phyloP scores from a whole-genome alignment of 1,140 invertebrate genomes.

The Thalassaphorura encarpata region DNA sequence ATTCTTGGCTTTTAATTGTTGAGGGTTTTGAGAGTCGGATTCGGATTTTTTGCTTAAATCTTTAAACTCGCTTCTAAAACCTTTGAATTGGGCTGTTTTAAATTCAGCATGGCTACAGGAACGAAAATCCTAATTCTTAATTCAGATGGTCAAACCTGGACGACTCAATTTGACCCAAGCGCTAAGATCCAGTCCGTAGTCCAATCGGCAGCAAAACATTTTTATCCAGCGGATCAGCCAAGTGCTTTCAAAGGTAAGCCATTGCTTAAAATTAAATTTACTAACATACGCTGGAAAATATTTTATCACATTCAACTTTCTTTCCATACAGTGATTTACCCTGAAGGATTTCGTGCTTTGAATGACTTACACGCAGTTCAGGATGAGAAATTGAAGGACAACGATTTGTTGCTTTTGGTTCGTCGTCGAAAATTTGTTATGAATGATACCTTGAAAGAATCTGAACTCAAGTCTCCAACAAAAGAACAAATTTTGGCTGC shows the following conservation, averaged over 20 bases:
- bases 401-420: slow-evolving; percentile 22
- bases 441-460: slow-evolving; percentile 35
- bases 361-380: slow-evolving; percentile 22
- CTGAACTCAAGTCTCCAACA: slow-evolving; percentile 39
- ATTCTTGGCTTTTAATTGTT: too few species aligned
- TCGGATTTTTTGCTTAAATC: too few species aligned
- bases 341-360: slow-evolving; percentile 16
- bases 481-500: slow-evolving; percentile 37
- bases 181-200: slow-evolving; percentile 11
- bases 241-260: slow-evolving; percentile 1
- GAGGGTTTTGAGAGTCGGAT: too few species aligned
- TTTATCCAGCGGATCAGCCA: neutral
- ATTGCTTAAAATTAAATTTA: neutral
- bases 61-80: too few species aligned
- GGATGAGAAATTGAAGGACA: slow-evolving; percentile 25
- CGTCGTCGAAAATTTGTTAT: slow-evolving; percentile 5
- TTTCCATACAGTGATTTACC: slow-evolving; percentile 10
- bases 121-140: slow-evolving; percentile 23
- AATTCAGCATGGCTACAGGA: too few species aligned
- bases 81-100: too few species aligned
- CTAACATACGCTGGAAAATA: neutral
- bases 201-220: neutral
- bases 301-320: neutral
- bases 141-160: slow-evolving; percentile 20
- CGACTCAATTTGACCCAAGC: slow-evolving; percentile 15